Percentiles rank a stretch among this genome's conserved stretches.
phyloP scores from a whole-genome alignment of 53 echinoderm and acorn worm genomes.

The Actinopyga echinites region DNA sequence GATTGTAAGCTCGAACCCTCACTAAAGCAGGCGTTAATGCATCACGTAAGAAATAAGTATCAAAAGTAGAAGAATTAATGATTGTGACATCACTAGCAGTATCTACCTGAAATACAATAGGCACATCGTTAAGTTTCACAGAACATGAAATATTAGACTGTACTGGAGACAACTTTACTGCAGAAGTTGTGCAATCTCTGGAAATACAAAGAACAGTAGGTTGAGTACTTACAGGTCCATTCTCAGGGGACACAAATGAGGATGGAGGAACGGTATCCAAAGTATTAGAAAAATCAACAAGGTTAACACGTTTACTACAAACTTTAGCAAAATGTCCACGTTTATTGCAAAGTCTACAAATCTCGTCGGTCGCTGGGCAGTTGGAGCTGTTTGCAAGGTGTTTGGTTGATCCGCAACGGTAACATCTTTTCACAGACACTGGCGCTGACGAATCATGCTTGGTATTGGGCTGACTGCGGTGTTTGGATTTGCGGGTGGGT shows the following conservation, averaged over 20 bases:
- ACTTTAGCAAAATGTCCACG: slow-evolving; percentile 7
- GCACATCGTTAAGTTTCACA: neutral
- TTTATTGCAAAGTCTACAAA: slow-evolving; percentile 3
- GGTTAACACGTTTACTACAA: neutral
- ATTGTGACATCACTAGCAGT: slow-evolving; percentile 10
- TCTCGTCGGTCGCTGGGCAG: slow-evolving; percentile 27
- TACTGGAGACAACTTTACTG: too few species aligned
- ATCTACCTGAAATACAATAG: neutral
- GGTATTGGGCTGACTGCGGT: neutral
- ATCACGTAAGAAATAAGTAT: neutral
- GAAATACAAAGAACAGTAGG: too few species aligned
- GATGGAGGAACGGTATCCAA: too few species aligned
- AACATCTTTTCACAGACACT: neutral
- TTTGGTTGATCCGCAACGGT: slow-evolving; percentile 30
- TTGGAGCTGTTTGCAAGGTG: slow-evolving; percentile 15
- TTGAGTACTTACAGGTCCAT: too few species aligned
- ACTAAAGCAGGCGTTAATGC: neutral
- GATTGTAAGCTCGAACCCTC: neutral
- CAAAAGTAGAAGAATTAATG: neutral
- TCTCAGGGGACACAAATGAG: too few species aligned
- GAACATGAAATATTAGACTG: neutral
- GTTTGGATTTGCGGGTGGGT: neutral
- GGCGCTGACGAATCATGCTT: too few species aligned
- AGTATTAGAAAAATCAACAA: too few species aligned
- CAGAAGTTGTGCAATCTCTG: too few species aligned